Conservation (phyloP, 2,797 vertebrate genomes). For the Numenius phaeopus region DNA sequence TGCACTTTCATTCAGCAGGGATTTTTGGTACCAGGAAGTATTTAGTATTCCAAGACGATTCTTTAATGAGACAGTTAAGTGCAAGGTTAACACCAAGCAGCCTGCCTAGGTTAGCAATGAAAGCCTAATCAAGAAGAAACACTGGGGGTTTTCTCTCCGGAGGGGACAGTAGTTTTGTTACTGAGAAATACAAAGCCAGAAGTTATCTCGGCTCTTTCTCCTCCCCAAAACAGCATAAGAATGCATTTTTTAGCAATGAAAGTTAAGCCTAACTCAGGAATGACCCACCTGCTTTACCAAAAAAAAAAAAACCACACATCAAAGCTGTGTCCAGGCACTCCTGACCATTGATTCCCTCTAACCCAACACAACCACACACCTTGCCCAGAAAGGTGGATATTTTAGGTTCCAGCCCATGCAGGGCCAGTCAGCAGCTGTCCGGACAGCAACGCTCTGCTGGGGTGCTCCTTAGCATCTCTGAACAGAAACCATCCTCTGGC, state of each 20-base stretch:
- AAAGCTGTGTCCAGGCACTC: not conserved
- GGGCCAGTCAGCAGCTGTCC: not conserved
- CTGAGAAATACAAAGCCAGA: not conserved
- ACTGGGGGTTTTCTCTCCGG: not conserved
- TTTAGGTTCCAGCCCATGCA: not conserved
- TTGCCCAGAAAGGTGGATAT: not conserved
- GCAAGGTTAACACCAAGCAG: not conserved
- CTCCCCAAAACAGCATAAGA: not conserved
- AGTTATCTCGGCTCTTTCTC: not conserved
- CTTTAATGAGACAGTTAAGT: not conserved
- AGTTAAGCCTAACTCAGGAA: not conserved
- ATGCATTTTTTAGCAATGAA: not conserved
- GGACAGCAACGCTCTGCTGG: not conserved
- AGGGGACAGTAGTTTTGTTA: too few species aligned
- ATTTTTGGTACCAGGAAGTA: not conserved
- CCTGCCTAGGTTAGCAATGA: not conserved
- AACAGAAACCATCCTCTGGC: not conserved
- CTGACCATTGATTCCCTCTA: not conserved
- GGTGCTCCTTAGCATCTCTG: not conserved
- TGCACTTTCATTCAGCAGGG: not conserved
- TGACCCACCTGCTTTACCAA: not conserved
- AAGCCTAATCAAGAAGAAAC: not conserved
- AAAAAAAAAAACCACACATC: rapidly evolving
- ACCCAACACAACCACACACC: not conserved
- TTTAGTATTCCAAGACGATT: not conserved